Percentiles rank a stretch among this genome's conserved stretches.
These are phyloP conservation scores for Lates calcarifer DNA, from an alignment of 2,113 vertebrate species.

Conservation along the genomic window DNA sequence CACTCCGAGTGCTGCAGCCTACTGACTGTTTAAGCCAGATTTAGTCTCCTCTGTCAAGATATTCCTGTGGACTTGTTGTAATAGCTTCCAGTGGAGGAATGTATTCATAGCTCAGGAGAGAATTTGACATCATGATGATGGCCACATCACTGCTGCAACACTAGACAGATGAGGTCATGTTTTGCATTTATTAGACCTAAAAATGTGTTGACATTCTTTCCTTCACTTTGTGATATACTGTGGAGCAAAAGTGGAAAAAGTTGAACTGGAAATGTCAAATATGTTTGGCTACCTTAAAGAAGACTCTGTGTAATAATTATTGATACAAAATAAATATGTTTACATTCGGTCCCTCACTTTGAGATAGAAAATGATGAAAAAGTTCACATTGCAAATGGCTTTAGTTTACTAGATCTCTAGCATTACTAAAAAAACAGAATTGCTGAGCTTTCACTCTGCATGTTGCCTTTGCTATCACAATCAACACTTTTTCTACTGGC, in stretches of 20 bases:
- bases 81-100: background rate
- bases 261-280: conserved; percentile 19
- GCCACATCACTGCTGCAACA: background rate
- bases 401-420: background rate
- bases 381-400: background rate
- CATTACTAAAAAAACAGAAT: background rate
- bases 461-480: too few species aligned
- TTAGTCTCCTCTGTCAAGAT: conserved; percentile 10
- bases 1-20: background rate
- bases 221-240: background rate
- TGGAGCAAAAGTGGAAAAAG: background rate
- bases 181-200: background rate
- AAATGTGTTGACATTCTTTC: background rate
- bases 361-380: background rate
- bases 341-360: background rate
- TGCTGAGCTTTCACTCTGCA: background rate
- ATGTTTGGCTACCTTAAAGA: background rate
- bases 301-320: background rate
- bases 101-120: background rate
- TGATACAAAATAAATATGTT: background rate
- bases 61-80: background rate
- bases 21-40: background rate
- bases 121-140: background rate
- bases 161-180: background rate
- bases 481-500: background rate